Evolutionary conservation across 2,113 vertebrate genomes (phyloP).

Genomic region (Gavialis gangeticus): DNA sequence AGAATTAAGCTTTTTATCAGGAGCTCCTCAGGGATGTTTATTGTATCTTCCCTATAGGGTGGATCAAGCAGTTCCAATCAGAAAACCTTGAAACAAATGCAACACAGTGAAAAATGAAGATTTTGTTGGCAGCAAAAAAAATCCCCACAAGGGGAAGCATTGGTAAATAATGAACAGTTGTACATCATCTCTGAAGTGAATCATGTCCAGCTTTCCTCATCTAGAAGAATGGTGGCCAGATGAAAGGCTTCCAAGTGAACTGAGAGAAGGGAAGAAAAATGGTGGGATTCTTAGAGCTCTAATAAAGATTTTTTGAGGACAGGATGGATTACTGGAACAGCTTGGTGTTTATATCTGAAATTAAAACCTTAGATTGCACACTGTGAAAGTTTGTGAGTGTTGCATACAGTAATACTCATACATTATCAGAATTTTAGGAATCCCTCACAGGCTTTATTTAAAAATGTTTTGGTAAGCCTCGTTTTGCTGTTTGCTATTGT

Average conservation of each 20-base stretch:
- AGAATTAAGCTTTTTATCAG: slow-evolving; percentile 2
- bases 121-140: background rate
- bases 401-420: background rate
- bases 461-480: background rate
- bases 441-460: background rate
- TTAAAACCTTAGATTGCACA: background rate
- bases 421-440: background rate
- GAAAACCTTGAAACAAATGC: background rate
- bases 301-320: background rate
- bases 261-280: background rate
- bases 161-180: background rate
- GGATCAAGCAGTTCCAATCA: background rate
- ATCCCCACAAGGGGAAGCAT: background rate
- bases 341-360: background rate
- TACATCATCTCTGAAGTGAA: background rate
- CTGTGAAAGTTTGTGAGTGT: background rate
- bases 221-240: background rate
- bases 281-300: background rate
- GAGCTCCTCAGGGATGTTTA: background rate
- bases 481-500: too few species aligned
- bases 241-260: background rate
- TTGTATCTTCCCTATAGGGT: background rate
- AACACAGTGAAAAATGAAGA: background rate
- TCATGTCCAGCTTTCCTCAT: background rate
- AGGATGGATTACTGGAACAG: background rate